A percentile compares a stretch with the other conserved stretches of the same genome.
These are phyloP conservation scores for Sitta carolinensis DNA, from an alignment of 2,797 vertebrate genomes.

Conservation along the genomic window DNA sequence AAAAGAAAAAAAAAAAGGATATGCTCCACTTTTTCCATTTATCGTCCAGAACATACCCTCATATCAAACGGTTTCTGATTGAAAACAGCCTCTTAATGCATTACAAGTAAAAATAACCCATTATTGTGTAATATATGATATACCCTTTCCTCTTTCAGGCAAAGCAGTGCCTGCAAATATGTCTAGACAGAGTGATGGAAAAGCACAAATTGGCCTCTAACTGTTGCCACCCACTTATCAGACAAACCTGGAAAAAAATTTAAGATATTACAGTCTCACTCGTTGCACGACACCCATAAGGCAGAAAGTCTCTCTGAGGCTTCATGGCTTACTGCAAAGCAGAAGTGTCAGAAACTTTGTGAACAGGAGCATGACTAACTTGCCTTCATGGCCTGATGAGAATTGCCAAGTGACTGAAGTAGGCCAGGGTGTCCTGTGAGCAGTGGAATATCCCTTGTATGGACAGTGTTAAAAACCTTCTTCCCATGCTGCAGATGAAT, in stretches of 20 bases:
- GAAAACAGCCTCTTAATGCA: conserved; percentile 61
- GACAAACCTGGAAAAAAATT: conserved; percentile 46
- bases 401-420: conserved; percentile 21
- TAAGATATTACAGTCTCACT: conserved; percentile 9
- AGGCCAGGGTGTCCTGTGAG: not conserved
- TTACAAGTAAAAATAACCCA: conserved; percentile 56
- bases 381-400: conserved; percentile 1
- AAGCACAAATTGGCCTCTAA: conserved; percentile 50
- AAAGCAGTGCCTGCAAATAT: conserved; percentile 40
- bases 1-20: not conserved
- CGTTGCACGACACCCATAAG: not conserved
- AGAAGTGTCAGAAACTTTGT: conserved; percentile 1
- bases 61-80: conserved; percentile 57
- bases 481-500: conserved; percentile 33
- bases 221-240: conserved; percentile 46
- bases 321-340: not conserved
- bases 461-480: conserved; percentile 1
- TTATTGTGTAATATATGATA: conserved; percentile 50
- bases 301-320: not conserved
- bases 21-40: conserved; percentile 57
- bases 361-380: not conserved
- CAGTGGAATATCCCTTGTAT: not conserved
- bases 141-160: conserved; percentile 48
- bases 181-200: conserved; percentile 47
- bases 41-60: conserved; percentile 31